Conservation (phyloP, 2,797 vertebrate genomes). For the Smutsia gigantea region DNA sequence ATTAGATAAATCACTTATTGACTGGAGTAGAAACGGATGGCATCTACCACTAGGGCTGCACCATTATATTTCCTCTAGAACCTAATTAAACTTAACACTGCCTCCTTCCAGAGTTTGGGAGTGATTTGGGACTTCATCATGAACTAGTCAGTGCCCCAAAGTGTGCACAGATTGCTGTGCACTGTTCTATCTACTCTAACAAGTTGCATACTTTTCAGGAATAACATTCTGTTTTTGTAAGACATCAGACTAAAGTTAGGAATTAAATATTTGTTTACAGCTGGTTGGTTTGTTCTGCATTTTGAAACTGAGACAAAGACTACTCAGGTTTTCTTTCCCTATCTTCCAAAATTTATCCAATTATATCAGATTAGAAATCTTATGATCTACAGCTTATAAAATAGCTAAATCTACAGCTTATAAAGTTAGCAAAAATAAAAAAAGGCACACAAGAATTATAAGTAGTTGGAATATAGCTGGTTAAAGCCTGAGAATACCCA, state of each 20-base stretch:
- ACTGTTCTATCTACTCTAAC: neutral
- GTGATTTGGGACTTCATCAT: neutral
- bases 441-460: neutral
- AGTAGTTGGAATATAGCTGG: neutral
- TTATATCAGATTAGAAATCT: neutral
- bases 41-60: neutral
- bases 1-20: neutral
- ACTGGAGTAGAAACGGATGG: neutral
- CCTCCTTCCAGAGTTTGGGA: neutral
- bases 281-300: neutral
- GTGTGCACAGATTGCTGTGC: neutral
- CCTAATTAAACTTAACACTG: neutral
- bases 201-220: neutral
- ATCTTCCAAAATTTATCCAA: neutral
- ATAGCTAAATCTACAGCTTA: neutral
- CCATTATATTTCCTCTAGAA: neutral
- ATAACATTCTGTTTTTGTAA: neutral
- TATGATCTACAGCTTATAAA: neutral
- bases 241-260: neutral
- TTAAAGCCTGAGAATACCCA: neutral
- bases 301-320: neutral
- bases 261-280: neutral
- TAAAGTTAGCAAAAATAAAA: neutral
- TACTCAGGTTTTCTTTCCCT: neutral
- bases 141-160: neutral